These are phyloP conservation scores for Hermaeophaga mercurialis DNA, from an alignment of 2,888 invertebrate species.

Conservation along the genomic window DNA sequence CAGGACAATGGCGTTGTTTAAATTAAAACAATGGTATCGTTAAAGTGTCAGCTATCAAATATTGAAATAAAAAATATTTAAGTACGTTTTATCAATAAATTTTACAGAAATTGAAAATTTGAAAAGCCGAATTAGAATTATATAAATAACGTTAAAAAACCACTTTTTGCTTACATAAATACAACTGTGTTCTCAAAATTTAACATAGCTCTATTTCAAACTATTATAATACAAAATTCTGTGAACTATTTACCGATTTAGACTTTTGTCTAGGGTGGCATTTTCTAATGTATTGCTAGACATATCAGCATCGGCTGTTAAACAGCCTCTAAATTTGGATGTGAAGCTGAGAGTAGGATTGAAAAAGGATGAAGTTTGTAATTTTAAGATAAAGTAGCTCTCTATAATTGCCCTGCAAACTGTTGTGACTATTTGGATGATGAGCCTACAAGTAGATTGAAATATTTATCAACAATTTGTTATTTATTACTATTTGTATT, in stretches of 20 bases:
- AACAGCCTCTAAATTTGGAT: constrained; percentile 40
- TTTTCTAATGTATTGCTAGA: constrained; percentile 42
- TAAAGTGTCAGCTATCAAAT: too few species aligned
- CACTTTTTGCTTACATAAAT: neutral
- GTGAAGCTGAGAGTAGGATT: constrained; percentile 33
- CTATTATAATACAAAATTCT: too few species aligned
- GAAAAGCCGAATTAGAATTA: too few species aligned
- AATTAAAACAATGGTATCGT: too few species aligned
- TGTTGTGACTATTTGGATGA: constrained; percentile 39
- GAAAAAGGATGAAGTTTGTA: constrained; percentile 30
- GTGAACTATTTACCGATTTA: too few species aligned
- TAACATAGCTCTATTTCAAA: neutral
- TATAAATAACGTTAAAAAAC: too few species aligned
- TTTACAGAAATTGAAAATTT: too few species aligned
- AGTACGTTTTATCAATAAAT: too few species aligned
- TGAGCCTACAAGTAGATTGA: constrained; percentile 46
- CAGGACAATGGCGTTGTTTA: too few species aligned
- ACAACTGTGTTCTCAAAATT: neutral
- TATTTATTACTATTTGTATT: constrained; percentile 56
- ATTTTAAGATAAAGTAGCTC: constrained; percentile 47
- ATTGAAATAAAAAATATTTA: too few species aligned
- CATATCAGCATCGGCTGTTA: constrained; percentile 47
- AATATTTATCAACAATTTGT: constrained; percentile 52
- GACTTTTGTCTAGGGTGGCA: constrained; percentile 42
- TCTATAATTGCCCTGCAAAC: constrained; percentile 42